Base-by-base conservation (phyloP, 2,888 invertebrate genomes). In the Oscheius sp. region DNA sequence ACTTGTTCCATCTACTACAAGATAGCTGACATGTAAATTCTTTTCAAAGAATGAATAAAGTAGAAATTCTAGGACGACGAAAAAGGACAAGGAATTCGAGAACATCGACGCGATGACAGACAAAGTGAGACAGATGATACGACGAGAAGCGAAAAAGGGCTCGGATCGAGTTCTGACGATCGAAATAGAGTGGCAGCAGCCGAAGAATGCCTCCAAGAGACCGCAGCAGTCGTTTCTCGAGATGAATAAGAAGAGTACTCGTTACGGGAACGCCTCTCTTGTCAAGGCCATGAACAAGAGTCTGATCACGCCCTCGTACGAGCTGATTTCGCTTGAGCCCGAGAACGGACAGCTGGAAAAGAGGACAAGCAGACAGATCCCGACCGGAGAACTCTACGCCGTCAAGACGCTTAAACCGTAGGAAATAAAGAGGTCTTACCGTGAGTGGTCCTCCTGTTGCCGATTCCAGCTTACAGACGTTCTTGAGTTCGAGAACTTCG, bases 401-500 rank as follows among this genome's bases (percentile, higher is more conserved):
- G 11, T 33, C 11, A 58, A 58, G 58, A n/a, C 33, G 21, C 3
- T 5, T 4, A 58, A 58, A 13, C 32, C 32, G 21, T 32, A n/a
- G n/a, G 42, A 42, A 42, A 42, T 42, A n/a, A n/a, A 63, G 29
- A 48, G 7, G 32, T 42, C 42, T 3, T 59, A 70, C 70, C 13
- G 59, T 59, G n/a, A 70, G 58, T n/a, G 70, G 3, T 47, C 42
- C 55, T 35, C 70, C 70, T 2, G 35, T 47, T 5, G 42, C 70
- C 21, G 74, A 13, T 50, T 74, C 59, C 48, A 84, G 76, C 35
- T 76, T 76, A 75, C 87, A 88, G 33, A 85, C 84, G 70, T 86
- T 88, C 59, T 82, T 76, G 48, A 88, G 78, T 33, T 83, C 87
- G 37, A 88, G 79, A 1, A 88, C 84, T 35, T 82, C 82, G 73